Percentiles rank a stretch among this genome's conserved stretches.
phyloP scores from a whole-genome alignment of 2,888 invertebrate species.

The Catonia carolina region DNA sequence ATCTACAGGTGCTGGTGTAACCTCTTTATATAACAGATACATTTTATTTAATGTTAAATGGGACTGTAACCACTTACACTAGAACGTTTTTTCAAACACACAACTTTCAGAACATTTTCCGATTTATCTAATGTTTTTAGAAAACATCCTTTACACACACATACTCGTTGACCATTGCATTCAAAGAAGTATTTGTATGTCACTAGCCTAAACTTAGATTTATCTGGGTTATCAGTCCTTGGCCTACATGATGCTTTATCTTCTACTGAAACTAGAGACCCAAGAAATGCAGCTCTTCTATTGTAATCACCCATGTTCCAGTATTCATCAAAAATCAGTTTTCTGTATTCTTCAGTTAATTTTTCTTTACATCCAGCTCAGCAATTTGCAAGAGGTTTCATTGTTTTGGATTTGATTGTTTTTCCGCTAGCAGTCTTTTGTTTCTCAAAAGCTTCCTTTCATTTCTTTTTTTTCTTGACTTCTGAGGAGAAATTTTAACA shows the following conservation, averaged over 20 bases:
- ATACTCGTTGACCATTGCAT: no score
- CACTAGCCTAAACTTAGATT: no score
- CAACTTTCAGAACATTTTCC: slow-evolving; percentile 13
- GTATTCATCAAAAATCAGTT: slow-evolving; percentile 20
- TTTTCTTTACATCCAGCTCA: slow-evolving; percentile 1
- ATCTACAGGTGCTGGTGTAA: no score
- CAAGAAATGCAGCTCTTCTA: slow-evolving; percentile 17
- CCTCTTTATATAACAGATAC: no score
- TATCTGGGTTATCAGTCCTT: background rate
- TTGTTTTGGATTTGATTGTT: background rate
- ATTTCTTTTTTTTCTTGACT: no score
- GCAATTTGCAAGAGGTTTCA: slow-evolving; percentile 4
- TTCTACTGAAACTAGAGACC: slow-evolving; percentile 15
- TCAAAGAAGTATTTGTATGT: no score
- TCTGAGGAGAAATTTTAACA: no score
- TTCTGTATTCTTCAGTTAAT: background rate
- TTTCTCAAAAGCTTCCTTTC: background rate
- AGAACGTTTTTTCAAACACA: slow-evolving; percentile 12
- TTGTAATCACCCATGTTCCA: slow-evolving; percentile 17
- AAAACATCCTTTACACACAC: slow-evolving; percentile 17
- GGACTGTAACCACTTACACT: no score
- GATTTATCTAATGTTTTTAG: slow-evolving; percentile 19
- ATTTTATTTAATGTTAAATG: no score
- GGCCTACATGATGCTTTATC: background rate
- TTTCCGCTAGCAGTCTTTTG: slow-evolving; percentile 1